A percentile compares a stretch with the other conserved stretches of the same genome.
Conservation (phyloP, 2,888 invertebrate genomes). For the Lysandra coridon region DNA sequence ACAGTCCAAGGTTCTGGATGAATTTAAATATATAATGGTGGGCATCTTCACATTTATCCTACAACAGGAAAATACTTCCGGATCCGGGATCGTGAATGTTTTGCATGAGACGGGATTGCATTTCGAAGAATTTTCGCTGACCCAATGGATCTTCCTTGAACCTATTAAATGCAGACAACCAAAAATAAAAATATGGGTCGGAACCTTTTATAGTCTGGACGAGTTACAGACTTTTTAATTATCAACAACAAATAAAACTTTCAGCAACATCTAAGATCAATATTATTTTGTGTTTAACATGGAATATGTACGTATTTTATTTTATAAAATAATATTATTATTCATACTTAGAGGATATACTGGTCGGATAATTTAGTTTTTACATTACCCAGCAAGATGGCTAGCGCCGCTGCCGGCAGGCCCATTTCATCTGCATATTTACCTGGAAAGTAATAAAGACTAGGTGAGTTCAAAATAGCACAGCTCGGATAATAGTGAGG, state of each 20-base stretch:
- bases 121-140: background rate
- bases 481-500: background rate
- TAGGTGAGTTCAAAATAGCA: conserved; percentile 32
- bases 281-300: background rate
- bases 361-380: background rate
- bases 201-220: background rate
- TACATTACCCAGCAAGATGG: conserved; percentile 38
- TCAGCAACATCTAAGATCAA: too few relatives aligned
- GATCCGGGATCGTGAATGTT: background rate
- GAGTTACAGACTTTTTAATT: too few relatives aligned
- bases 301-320: too few relatives aligned
- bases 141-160: background rate
- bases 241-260: too few relatives aligned
- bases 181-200: background rate
- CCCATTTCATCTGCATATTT: conserved; percentile 47
- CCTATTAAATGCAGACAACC: background rate
- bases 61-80: background rate
- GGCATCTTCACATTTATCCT: background rate
- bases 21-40: too few relatives aligned
- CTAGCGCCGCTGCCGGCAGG: conserved; percentile 42
- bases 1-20: too few relatives aligned
- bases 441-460: conserved; percentile 52
- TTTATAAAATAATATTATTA: background rate
- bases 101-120: background rate
- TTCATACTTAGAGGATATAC: background rate